Base-by-base conservation (phyloP, 2,888 invertebrate species). In the Synergus gifuensis region DNA sequence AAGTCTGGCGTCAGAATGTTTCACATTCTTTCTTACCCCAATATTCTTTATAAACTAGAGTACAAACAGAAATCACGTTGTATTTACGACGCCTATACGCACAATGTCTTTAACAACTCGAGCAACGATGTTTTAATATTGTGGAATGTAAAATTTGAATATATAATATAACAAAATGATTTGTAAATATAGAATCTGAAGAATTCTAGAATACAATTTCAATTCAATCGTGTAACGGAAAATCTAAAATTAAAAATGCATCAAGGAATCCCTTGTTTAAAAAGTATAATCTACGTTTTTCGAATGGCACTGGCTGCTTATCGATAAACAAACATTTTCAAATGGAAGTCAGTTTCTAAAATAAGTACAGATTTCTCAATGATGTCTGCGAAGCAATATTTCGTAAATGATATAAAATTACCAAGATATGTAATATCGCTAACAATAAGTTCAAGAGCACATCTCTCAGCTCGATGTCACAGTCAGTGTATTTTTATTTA, bases 1-100 rank as follows among this genome's bases (percentile, higher is more conserved):
- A 88, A 87, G 84, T 85, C 76, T 78, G 78, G 69, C 79, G 73
- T 81, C 81, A 84, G 86, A 87, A 86, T 86, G 82, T 84, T 16
- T 42, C 36, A 8, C 64, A 64, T 40, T 64, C 16, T 64, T 14
- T 12, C 46, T 28, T 14, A 54, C 49, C 16, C n/a, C 36, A 54
- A 11, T 49, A 7, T 46, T 22, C 18, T 14, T 69, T 46, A 67
- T 14, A 22, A 46, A 44, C 12, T 44, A 44, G 8, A 69, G 49
- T 49, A 36, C 5, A 69, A 69, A 49, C 36, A 66, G 14, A 49
- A 49, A 49, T 69, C 3, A 28, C 49, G 18, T 22, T 22, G 12
- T 44, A 18, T 67, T 67, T 44, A 42, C 42, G 18, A 67, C 46
- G 22, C 14, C 46, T 9, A 28, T 22, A 69, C 44, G 28, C 46